A percentile compares a stretch with the other conserved stretches of the same genome.
phyloP scores from a whole-genome alignment of 2,888 invertebrate species.

The Eudemis profundana region DNA sequence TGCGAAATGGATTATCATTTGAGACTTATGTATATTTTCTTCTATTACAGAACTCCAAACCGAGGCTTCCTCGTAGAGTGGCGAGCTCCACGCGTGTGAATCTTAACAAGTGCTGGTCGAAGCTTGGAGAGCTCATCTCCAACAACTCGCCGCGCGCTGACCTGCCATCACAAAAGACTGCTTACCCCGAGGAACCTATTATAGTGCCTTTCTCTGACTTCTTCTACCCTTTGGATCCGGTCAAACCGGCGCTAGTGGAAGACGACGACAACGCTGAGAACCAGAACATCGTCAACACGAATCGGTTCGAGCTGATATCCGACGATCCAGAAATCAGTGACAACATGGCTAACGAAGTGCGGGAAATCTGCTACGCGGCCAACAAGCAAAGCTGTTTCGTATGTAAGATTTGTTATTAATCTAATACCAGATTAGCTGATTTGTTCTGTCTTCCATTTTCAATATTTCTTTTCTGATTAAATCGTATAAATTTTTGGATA shows the following conservation, averaged over 20 bases:
- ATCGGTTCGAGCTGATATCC: slow-evolving; percentile 72
- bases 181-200: slow-evolving; percentile 74
- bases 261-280: slow-evolving; percentile 79
- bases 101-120: slow-evolving; percentile 87
- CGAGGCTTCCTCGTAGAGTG: slow-evolving; percentile 84
- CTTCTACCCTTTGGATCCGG: slow-evolving; percentile 75
- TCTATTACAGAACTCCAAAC: slow-evolving; percentile 83
- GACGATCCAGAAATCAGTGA: slow-evolving; percentile 81
- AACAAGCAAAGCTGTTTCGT: slow-evolving; percentile 70
- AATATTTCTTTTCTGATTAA: slow-evolving; percentile 46
- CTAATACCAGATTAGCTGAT: slow-evolving; percentile 47
- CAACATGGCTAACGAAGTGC: slow-evolving; percentile 85
- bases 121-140: slow-evolving; percentile 85
- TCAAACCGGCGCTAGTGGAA: slow-evolving; percentile 74
- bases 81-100: slow-evolving; percentile 86
- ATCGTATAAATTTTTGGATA: slow-evolving; percentile 60
- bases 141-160: slow-evolving; percentile 74
- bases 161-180: slow-evolving; percentile 81
- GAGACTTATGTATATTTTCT: slow-evolving; percentile 53
- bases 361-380: slow-evolving; percentile 82
- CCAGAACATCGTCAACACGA: slow-evolving; percentile 75
- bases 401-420: slow-evolving; percentile 78
- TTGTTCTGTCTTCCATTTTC: slow-evolving; percentile 53
- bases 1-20: neutral
- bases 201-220: slow-evolving; percentile 74